A percentile compares a stretch with the other conserved stretches of the same genome.
phyloP scores from a whole-genome alignment of 1,140 invertebrate species.

The Propsilocerus akamusi region DNA sequence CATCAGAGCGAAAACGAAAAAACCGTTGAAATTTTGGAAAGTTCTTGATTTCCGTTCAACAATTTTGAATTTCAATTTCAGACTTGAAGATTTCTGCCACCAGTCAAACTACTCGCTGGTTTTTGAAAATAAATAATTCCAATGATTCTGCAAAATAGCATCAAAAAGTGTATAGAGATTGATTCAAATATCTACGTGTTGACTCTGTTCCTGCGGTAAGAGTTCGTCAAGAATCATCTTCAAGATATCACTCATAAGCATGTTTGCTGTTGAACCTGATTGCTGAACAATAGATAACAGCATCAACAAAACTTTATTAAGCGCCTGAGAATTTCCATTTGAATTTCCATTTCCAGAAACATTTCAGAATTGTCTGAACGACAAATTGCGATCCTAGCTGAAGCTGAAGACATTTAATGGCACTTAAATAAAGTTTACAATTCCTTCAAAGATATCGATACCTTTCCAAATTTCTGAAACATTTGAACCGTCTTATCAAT shows the following conservation, averaged over 20 bases:
- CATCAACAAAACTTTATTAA: conserved; percentile 43
- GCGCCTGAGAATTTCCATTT: conserved; percentile 11
- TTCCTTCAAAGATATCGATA: conserved; percentile 17
- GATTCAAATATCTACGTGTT: conserved; percentile 31
- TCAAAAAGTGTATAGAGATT: conserved; percentile 33
- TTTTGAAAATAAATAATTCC: conserved; percentile 77
- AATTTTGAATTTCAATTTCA: too few relatives aligned
- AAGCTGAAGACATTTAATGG: conserved; percentile 19
- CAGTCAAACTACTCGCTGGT: conserved; percentile 25
- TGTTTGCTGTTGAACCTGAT: conserved; percentile 40
- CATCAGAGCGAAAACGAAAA: too few relatives aligned
- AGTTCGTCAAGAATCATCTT: conserved; percentile 52
- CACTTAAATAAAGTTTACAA: conserved; percentile 20
- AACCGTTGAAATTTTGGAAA: too few relatives aligned
- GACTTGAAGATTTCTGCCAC: conserved; percentile 13
- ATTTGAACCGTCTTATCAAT: not conserved
- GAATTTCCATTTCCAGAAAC: conserved; percentile 19
- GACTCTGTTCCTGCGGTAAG: conserved; percentile 30
- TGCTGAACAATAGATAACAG: conserved; percentile 58
- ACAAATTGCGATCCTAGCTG: conserved; percentile 20
- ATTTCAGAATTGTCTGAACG: conserved; percentile 21
- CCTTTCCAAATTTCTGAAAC: conserved; percentile 14
- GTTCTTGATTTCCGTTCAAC: too few relatives aligned
- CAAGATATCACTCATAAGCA: conserved; percentile 47
- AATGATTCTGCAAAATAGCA: conserved; percentile 55